Percentiles rank a stretch among this genome's conserved stretches.
phyloP scores from a whole-genome alignment of 2,797 vertebrate species.

The Gobionotothen gibberifrons region DNA sequence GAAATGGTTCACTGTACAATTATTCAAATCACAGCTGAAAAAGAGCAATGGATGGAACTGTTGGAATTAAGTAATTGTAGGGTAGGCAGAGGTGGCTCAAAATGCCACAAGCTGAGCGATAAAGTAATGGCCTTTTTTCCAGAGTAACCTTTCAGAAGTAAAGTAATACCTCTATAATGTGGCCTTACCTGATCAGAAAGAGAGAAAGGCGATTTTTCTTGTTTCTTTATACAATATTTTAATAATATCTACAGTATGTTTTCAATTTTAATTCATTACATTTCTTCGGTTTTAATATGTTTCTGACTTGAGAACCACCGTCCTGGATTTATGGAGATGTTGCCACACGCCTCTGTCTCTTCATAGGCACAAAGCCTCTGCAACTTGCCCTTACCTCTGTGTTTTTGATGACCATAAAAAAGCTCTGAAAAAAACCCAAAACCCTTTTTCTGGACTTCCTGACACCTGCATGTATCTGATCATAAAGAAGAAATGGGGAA shows the following conservation, averaged over 20 bases:
- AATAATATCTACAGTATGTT: too few relatives aligned
- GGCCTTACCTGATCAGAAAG: slow-evolving; percentile 54
- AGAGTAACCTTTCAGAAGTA: slow-evolving; percentile 74
- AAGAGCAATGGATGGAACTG: slow-evolving; percentile 67
- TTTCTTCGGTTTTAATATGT: not conserved
- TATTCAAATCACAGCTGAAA: slow-evolving; percentile 79
- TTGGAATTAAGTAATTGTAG: slow-evolving; percentile 80
- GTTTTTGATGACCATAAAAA: slow-evolving; percentile 23
- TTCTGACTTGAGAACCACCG: not conserved
- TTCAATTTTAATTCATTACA: not conserved
- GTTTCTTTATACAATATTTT: too few relatives aligned
- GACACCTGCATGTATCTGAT: slow-evolving; percentile 36
- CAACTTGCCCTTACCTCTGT: slow-evolving; percentile 2
- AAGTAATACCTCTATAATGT: slow-evolving; percentile 72
- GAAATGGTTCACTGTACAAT: slow-evolving; percentile 73
- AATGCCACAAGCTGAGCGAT: slow-evolving; percentile 77
- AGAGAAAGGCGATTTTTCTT: not conserved
- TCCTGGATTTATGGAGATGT: not conserved
- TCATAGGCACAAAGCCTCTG: not conserved
- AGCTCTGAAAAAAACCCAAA: not conserved
- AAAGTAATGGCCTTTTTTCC: slow-evolving; percentile 79
- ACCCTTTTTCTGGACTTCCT: slow-evolving; percentile 19
- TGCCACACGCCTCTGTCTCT: not conserved
- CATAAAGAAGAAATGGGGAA: slow-evolving; percentile 51
- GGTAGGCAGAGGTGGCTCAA: slow-evolving; percentile 62